Evolutionary conservation across 2,113 vertebrate species (phyloP).

Genomic region (Hemicordylus capensis): DNA sequence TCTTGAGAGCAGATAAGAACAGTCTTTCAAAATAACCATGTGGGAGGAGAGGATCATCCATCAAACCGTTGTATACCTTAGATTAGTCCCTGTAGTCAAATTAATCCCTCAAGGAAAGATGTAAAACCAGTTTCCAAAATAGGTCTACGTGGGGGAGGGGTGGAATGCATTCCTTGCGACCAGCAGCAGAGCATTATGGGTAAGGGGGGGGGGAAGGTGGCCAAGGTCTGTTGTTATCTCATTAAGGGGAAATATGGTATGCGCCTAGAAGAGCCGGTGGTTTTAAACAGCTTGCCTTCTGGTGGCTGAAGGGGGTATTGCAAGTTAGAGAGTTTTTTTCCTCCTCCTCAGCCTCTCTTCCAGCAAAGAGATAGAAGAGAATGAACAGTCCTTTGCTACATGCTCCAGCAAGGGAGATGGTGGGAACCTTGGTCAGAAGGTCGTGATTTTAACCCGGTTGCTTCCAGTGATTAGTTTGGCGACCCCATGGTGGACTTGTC

Average conservation of each 20-base stretch:
- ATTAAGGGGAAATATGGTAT: neutral
- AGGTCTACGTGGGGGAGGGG: neutral
- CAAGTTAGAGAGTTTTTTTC: neutral
- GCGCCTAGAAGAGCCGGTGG: neutral
- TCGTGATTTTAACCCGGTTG: neutral
- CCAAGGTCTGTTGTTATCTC: neutral
- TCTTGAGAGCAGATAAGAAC: neutral
- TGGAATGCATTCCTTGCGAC: neutral
- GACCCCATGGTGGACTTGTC: slow-evolving; percentile 77
- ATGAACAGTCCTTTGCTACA: neutral
- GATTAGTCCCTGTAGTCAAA: neutral
- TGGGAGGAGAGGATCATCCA: neutral
- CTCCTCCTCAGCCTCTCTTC: neutral
- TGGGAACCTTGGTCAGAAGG: slow-evolving; percentile 9
- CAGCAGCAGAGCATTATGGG: neutral
- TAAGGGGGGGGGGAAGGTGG: neutral
- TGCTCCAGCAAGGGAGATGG: neutral
- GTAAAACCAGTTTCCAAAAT: no score
- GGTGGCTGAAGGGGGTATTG: neutral
- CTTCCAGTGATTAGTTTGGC: slow-evolving; percentile 60
- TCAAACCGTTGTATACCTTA: neutral
- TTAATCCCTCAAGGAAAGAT: neutral
- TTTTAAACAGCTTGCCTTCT: slow-evolving; percentile 1
- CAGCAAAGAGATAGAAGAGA: neutral
- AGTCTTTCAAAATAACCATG: neutral